Evolutionary conservation across 2,113 vertebrate genomes (phyloP).

Genomic region (Desmodus rotundus): DNA sequence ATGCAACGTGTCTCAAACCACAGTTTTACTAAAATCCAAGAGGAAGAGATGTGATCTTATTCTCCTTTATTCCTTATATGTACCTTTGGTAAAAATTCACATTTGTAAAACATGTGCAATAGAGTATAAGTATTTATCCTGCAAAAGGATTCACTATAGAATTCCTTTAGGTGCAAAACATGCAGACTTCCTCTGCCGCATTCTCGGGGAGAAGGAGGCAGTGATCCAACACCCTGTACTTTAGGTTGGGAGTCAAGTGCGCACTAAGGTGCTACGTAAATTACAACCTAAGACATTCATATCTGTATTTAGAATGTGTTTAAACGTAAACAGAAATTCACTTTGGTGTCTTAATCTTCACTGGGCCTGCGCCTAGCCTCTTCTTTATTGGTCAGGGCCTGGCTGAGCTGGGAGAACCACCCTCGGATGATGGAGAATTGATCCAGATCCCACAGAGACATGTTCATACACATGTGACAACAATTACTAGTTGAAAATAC

Average conservation of each 20-base stretch:
- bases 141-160: not conserved
- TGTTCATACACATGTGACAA: not conserved
- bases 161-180: not conserved
- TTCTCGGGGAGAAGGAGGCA: not conserved
- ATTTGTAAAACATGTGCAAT: not conserved
- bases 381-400: not conserved
- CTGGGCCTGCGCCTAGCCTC: not conserved
- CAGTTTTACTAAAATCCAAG: conserved; percentile 8
- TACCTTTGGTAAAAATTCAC: conserved; percentile 20
- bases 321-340: not conserved
- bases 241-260: not conserved
- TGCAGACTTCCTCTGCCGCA: not conserved
- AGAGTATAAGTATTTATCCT: not conserved
- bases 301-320: not conserved
- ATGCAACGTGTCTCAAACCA: not conserved
- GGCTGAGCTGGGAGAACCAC: not conserved
- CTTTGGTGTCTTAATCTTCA: not conserved
- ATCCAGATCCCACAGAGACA: not conserved
- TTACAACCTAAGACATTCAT: not conserved
- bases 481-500: not conserved
- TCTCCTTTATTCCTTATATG: not conserved
- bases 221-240: conserved; percentile 13
- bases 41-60: not conserved
- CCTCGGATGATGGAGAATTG: not conserved
- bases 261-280: not conserved